These are phyloP conservation scores for Stegodyphus dumicola DNA, from an alignment of 1,140 invertebrate genomes.

Conservation along the genomic window DNA sequence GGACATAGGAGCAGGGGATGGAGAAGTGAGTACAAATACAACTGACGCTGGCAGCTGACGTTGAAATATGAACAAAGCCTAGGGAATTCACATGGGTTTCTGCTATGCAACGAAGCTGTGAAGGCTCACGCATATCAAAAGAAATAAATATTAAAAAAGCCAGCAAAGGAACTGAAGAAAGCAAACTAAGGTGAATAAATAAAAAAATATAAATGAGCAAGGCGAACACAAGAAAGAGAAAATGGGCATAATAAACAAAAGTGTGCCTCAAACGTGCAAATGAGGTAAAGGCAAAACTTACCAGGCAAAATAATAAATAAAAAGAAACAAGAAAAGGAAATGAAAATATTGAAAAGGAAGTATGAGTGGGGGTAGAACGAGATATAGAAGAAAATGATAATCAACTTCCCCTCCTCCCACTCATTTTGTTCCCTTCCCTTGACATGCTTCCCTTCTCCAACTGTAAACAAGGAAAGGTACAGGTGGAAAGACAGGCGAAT, in stretches of 20 bases:
- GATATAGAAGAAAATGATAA: constrained; percentile 28
- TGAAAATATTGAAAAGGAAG: constrained; percentile 28
- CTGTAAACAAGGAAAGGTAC: constrained; percentile 4
- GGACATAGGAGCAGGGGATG: no score
- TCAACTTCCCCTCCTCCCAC: constrained; percentile 9
- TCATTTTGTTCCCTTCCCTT: neutral
- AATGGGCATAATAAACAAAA: neutral
- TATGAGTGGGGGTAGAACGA: neutral
- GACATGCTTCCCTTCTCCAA: constrained; percentile 1
- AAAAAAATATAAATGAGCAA: no score
- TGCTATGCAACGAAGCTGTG: no score
- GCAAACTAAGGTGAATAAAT: no score
- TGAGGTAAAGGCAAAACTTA: constrained; percentile 10
- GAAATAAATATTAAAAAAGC: no score
- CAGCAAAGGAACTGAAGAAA: neutral
- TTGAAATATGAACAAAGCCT: constrained; percentile 25
- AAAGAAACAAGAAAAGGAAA: constrained; percentile 11
- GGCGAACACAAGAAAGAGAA: neutral
- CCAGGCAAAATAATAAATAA: constrained; percentile 9
- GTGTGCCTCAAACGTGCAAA: constrained; percentile 13
- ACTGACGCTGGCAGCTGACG: constrained; percentile 1
- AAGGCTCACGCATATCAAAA: no score
- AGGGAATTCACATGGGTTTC: neutral
- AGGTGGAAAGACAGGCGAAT: constrained; percentile 11
- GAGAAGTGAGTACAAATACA: neutral